Evolutionary conservation across 2,888 invertebrate species (phyloP).

Genomic region (Myopa testacea): DNA sequence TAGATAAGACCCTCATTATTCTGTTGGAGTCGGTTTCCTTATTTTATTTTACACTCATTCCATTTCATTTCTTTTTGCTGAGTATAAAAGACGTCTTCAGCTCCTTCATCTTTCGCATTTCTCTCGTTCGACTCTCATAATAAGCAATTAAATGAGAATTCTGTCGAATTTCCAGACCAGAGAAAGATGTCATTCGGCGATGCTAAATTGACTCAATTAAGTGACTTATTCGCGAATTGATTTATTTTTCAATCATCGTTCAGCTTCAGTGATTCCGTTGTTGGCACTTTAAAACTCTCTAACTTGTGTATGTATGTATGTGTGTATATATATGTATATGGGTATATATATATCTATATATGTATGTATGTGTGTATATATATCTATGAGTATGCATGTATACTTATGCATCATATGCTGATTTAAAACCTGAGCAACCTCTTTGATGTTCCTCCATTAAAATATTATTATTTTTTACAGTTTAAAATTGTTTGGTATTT

Average conservation of each 20-base stretch:
- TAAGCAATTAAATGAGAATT: slow-evolving; percentile 16
- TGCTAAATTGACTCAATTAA: slow-evolving; percentile 22
- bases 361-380: too few relatives aligned
- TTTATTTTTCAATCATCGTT: not conserved
- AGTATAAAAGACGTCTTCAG: not conserved
- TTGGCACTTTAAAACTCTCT: not conserved
- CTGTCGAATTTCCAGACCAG: not conserved
- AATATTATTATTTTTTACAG: too few relatives aligned
- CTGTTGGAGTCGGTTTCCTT: not conserved
- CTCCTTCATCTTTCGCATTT: not conserved
- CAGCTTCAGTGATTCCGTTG: not conserved
- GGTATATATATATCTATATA: too few relatives aligned
- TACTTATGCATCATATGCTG: too few relatives aligned
- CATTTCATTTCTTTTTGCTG: not conserved
- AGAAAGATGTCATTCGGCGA: not conserved
- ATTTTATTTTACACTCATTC: not conserved
- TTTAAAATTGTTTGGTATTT: too few relatives aligned
- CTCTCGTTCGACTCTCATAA: not conserved
- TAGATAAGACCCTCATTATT: not conserved
- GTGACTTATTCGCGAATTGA: slow-evolving; percentile 10
- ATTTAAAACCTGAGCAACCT: too few relatives aligned
- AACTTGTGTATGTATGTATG: too few relatives aligned
- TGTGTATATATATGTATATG: too few relatives aligned
- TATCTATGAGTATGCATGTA: too few relatives aligned
- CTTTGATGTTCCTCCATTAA: too few relatives aligned